Percentiles rank a stretch among this genome's conserved stretches.
Conservation (phyloP, 2,797 vertebrate species). For the Danio tinwini region DNA sequence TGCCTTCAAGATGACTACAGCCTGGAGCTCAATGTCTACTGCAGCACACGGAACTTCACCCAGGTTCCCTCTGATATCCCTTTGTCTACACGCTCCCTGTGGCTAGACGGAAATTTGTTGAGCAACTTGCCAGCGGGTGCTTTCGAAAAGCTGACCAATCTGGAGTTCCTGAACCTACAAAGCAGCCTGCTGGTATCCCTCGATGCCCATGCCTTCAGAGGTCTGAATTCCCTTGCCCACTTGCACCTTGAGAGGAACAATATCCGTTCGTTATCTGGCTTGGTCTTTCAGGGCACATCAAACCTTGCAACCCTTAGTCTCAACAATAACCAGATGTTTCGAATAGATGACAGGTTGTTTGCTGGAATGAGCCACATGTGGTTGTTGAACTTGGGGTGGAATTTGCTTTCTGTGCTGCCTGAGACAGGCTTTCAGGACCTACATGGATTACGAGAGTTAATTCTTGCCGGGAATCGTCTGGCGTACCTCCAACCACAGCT, state of each 20-base stretch:
- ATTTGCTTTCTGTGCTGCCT: constrained; percentile 87
- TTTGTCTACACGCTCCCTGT: constrained; percentile 79
- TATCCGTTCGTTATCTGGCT: constrained; percentile 78
- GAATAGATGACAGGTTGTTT: constrained; percentile 90
- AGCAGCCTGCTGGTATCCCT: constrained; percentile 81
- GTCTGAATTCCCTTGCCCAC: constrained; percentile 84
- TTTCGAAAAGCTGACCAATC: constrained; percentile 83
- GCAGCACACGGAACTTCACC: constrained; percentile 87
- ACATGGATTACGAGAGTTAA: constrained; percentile 85
- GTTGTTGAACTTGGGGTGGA: constrained; percentile 95
- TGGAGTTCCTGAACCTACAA: constrained; percentile 94
- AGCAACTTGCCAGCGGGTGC: constrained; percentile 76
- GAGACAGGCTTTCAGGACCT: constrained; percentile 87
- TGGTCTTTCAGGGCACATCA: constrained; percentile 85
- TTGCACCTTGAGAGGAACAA: constrained; percentile 90
- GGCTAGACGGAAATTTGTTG: constrained; percentile 92
- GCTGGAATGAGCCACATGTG: constrained; percentile 89
- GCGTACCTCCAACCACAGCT: constrained; percentile 91
- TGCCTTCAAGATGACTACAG: constrained; percentile 86
- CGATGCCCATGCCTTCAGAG: constrained; percentile 86
- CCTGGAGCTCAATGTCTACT: constrained; percentile 89
- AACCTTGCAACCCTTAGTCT: constrained; percentile 89
- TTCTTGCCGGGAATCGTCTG: constrained; percentile 91
- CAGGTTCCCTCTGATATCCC: constrained; percentile 82
- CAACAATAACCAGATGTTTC: constrained; percentile 87